Base-by-base conservation (phyloP, 2,797 vertebrate species). In the Liparis tanakae region DNA sequence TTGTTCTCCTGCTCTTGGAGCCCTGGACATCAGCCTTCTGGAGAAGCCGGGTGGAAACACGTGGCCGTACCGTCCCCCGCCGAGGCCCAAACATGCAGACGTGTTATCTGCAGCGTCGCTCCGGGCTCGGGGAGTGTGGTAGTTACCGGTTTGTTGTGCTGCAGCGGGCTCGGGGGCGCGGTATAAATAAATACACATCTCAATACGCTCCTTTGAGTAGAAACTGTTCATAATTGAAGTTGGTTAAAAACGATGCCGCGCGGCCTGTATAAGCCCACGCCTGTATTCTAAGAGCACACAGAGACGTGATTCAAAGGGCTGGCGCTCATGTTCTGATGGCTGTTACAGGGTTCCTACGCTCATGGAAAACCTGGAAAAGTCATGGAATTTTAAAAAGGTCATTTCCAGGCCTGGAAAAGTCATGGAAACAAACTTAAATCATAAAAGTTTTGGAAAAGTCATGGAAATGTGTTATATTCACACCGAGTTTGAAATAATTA, bases 11-110 rank as follows among this genome's bases (percentile, higher is more conserved):
- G 62, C 67, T 56, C 34, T 65, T 14, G 54, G 25, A 48, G 10
- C 55, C 6, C 5, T 57, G 58, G 18, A 22, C 63, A 59, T 50
- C 46, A 72, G 22, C 36, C 46, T 53, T 69, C 46, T 55, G 8
- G 33, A 66, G 15, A 48, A 57, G 39, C 43, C 67, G 71, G 68
- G 65, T 66, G 43, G 83, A 82, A 80, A 66, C 78, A 71, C 1
- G 50, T 70, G 70, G 68, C 12, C 18, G 64, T 67, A 67, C 64
- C 18, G n/a, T n/a, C n/a, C n/a, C n/a, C n/a, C n/a, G n/a, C 64
- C 63, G 13, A 34, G 30, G 41, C 66, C 39, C 41, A 58, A 74
- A 70, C 72, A 43, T 67, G 68, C 63, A 41, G 53, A 50, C 0
- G 1, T 65, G 17, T 33, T 43, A 8, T 58, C 37, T 61, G 22